Percentiles rank a stretch among this genome's conserved stretches.
Evolutionary conservation across 2,888 invertebrate species (phyloP).

Genomic region (Phyllotreta striolata): DNA sequence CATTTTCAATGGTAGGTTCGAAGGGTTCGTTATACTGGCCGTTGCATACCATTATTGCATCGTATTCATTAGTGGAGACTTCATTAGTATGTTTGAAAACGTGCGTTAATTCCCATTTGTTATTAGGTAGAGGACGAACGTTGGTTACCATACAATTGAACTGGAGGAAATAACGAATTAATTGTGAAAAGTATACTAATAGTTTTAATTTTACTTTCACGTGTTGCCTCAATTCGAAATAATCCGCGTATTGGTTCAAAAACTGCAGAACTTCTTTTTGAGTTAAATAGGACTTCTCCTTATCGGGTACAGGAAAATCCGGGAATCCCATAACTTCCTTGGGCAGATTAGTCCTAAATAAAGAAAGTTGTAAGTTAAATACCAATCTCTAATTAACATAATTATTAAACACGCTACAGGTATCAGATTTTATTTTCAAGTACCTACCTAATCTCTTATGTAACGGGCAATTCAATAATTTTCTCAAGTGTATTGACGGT

Average conservation of each 20-base stretch:
- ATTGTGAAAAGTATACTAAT: not conserved
- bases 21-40: constrained; percentile 86
- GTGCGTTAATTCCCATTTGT: constrained; percentile 70
- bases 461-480: not conserved
- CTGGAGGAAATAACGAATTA: constrained; percentile 40
- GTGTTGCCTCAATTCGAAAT: constrained; percentile 70
- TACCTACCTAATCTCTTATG: too few relatives aligned
- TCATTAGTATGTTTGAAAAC: constrained; percentile 64
- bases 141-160: constrained; percentile 58
- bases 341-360: constrained; percentile 86
- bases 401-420: not conserved
- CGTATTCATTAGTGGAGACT: constrained; percentile 68
- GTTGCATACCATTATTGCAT: constrained; percentile 83
- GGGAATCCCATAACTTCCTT: constrained; percentile 94
- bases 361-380: not conserved
- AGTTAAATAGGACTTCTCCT: constrained; percentile 75
- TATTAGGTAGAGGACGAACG: constrained; percentile 63
- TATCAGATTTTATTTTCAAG: too few relatives aligned
- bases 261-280: constrained; percentile 79
- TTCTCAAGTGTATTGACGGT: not conserved
- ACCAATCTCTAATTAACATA: not conserved
- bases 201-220: constrained; percentile 65
- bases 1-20: constrained; percentile 73
- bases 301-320: constrained; percentile 80
- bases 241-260: constrained; percentile 74